Evolutionary conservation across 2,888 invertebrate genomes (phyloP).

Genomic region (Cryptus armator): DNA sequence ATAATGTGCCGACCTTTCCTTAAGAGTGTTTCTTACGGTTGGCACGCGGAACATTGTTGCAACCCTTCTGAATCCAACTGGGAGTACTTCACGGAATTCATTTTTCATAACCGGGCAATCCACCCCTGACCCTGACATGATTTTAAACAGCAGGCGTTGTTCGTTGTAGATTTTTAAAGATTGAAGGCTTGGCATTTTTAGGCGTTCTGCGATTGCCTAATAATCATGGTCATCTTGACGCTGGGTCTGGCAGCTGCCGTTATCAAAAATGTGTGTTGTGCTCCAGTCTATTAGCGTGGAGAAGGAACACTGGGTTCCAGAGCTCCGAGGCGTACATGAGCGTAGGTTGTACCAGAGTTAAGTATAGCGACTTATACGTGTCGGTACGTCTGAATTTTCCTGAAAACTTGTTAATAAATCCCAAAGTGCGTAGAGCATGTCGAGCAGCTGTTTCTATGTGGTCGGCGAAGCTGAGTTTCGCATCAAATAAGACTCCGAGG

Average conservation of each 20-base stretch:
- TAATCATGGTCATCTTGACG: neutral
- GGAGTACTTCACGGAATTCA: too few species aligned
- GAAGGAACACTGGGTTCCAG: neutral
- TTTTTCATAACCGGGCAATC: neutral
- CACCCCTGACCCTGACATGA: neutral
- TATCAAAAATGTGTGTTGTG: neutral
- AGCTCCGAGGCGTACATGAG: constrained; percentile 13
- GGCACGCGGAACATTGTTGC: too few species aligned
- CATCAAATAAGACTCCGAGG: neutral
- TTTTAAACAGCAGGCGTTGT: neutral
- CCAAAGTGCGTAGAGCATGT: neutral
- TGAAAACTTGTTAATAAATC: neutral
- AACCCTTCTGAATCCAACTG: too few species aligned
- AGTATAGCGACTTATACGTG: too few species aligned
- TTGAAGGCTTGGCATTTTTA: neutral
- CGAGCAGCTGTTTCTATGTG: neutral
- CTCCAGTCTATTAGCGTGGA: constrained; percentile 3
- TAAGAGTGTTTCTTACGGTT: too few species aligned
- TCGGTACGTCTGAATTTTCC: neutral
- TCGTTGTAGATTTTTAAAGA: neutral
- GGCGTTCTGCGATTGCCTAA: neutral
- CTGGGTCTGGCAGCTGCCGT: neutral
- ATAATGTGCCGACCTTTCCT: too few species aligned
- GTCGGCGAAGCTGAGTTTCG: neutral
- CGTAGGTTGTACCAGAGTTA: neutral